Conservation (phyloP, 2,888 invertebrate species). For the Amorpha juglandis region DNA sequence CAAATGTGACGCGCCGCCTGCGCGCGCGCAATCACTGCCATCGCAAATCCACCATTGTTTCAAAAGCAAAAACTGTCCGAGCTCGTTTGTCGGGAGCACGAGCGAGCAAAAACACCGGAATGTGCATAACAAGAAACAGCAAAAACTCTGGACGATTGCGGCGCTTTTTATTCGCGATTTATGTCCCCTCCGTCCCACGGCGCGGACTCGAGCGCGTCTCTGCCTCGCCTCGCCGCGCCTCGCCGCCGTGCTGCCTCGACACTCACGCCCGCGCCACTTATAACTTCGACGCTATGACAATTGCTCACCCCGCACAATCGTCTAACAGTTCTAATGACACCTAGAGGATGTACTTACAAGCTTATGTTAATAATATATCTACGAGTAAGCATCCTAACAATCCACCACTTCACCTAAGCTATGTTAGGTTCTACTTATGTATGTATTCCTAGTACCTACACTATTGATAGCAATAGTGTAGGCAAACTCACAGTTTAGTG, state of each 20-base stretch:
- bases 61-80: conserved; percentile 57
- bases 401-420: neutral
- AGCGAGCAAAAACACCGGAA: conserved; percentile 70
- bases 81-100: conserved; percentile 69
- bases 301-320: neutral
- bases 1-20: conserved; percentile 69
- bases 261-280: neutral
- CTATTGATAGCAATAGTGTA: no score
- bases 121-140: conserved; percentile 76
- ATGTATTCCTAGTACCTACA: neutral
- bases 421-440: neutral
- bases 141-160: conserved; percentile 60
- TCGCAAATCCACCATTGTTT: conserved; percentile 63
- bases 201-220: conserved; percentile 40
- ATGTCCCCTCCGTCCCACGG: conserved; percentile 49
- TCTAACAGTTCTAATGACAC: neutral
- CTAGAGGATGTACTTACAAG: neutral
- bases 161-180: conserved; percentile 74
- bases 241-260: neutral
- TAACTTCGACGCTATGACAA: neutral
- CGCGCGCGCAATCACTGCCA: conserved; percentile 66
- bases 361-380: neutral
- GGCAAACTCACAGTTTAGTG: neutral
- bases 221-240: conserved; percentile 4
- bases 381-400: neutral